These are phyloP conservation scores for Neomorphus geoffroyi DNA, from an alignment of 2,797 vertebrate genomes.

Conservation along the genomic window DNA sequence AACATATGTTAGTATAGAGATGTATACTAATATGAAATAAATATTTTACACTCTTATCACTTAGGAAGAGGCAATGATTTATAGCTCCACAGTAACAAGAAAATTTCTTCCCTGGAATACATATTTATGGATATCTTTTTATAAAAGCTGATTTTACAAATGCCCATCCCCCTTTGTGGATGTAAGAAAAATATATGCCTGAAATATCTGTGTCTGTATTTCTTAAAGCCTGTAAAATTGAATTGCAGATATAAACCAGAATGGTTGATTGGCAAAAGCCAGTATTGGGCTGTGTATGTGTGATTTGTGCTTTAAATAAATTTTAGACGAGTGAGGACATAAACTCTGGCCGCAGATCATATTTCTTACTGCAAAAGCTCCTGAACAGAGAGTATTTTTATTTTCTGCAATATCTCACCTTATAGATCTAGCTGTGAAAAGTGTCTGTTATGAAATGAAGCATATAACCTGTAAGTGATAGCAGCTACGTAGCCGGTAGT, in stretches of 20 bases:
- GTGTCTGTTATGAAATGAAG: not conserved
- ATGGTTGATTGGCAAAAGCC: not conserved
- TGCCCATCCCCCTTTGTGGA: not conserved
- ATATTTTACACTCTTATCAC: not conserved
- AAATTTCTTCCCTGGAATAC: not conserved
- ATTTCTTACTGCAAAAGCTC: not conserved
- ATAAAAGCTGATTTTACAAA: constrained; percentile 7
- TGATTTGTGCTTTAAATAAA: constrained; percentile 23
- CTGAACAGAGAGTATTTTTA: not conserved
- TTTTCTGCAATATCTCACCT: not conserved
- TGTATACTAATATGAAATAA: not conserved
- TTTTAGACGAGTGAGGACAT: not conserved
- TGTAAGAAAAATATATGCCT: not conserved
- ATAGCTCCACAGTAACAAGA: not conserved
- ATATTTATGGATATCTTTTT: not conserved
- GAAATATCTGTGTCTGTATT: not conserved
- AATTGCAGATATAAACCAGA: not conserved
- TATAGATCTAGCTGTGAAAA: constrained; percentile 19
- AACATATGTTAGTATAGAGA: not conserved
- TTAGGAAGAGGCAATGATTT: not conserved
- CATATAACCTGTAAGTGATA: constrained; percentile 8
- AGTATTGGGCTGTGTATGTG: not conserved
- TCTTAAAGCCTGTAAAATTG: constrained; percentile 17
- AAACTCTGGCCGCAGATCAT: not conserved
- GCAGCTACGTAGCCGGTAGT: not conserved